A percentile compares a stretch with the other conserved stretches of the same genome.
These are phyloP conservation scores for Cryptoblepharus egeriae DNA, from an alignment of 2,797 vertebrate species.

Conservation along the genomic window DNA sequence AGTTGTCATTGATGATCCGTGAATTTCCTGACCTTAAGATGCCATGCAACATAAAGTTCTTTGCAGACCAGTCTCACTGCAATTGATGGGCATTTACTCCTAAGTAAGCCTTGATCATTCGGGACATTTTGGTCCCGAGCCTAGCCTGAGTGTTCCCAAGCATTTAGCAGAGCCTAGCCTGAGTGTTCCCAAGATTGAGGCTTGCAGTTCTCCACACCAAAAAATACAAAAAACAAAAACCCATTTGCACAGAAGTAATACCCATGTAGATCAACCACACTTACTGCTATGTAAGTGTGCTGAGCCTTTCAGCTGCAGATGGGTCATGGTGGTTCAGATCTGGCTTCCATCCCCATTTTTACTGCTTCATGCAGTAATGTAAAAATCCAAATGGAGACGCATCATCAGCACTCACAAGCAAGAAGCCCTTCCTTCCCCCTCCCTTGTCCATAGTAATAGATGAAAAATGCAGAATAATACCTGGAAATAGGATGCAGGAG, in stretches of 20 bases:
- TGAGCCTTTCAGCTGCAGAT: background rate
- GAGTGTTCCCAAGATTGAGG: background rate
- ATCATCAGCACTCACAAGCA: slow-evolving; percentile 16
- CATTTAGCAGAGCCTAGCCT: background rate
- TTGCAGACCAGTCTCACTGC: background rate
- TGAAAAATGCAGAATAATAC: slow-evolving; percentile 12
- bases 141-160: background rate
- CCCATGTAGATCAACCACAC: background rate
- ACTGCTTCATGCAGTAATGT: background rate
- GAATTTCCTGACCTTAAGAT: background rate
- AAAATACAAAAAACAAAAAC: too few relatives aligned
- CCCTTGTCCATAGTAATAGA: background rate
- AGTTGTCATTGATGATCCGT: background rate
- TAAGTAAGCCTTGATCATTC: background rate
- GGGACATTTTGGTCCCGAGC: background rate
- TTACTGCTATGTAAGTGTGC: background rate
- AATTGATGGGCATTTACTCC: background rate
- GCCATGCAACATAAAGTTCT: background rate
- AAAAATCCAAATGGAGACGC: background rate
- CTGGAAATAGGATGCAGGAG: slow-evolving; percentile 1
- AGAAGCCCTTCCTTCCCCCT: background rate
- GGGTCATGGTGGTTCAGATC: background rate
- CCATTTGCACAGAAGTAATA: background rate
- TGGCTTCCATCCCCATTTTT: background rate
- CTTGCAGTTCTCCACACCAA: background rate